Conservation (phyloP, 1,140 invertebrate species). For the Drosophila nannoptera region DNA sequence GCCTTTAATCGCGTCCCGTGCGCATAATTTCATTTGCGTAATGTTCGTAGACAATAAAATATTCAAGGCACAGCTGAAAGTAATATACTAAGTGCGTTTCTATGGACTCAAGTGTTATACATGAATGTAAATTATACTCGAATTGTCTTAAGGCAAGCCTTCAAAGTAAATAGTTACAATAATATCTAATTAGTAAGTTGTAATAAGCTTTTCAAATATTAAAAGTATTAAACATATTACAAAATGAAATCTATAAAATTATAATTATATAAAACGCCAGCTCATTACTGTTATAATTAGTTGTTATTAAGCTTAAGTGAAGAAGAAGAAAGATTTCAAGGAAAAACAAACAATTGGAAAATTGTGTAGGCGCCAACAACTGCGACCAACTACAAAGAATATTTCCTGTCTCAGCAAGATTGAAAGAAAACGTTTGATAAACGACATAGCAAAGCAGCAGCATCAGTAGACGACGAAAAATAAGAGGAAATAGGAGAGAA, state of each 20-base stretch:
- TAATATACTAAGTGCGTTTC: slow-evolving; percentile 14
- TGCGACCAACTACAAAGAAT: slow-evolving; percentile 6
- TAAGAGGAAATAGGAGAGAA: not conserved
- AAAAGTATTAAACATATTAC: not conserved
- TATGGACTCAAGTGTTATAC: not conserved
- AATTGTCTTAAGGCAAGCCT: not conserved
- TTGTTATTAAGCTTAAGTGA: not conserved
- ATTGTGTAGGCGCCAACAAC: not conserved
- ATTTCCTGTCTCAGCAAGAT: slow-evolving; percentile 9
- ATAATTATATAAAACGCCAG: too few species aligned
- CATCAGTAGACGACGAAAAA: not conserved
- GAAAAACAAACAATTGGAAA: not conserved
- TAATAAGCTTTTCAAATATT: too few species aligned
- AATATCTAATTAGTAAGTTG: too few species aligned
- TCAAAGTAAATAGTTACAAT: not conserved
- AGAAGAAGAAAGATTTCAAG: too few species aligned
- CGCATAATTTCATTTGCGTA: slow-evolving; percentile 14
- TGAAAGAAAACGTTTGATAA: slow-evolving; percentile 1
- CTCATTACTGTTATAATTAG: too few species aligned
- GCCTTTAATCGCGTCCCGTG: slow-evolving; percentile 9
- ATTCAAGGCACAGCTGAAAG: not conserved
- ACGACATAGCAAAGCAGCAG: slow-evolving; percentile 2
- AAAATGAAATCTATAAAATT: not conserved
- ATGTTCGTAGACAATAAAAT: slow-evolving; percentile 10
- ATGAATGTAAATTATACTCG: not conserved